A percentile compares a stretch with the other conserved stretches of the same genome.
phyloP scores from a whole-genome alignment of 2,888 invertebrate genomes.

The Sinelater perroti region DNA sequence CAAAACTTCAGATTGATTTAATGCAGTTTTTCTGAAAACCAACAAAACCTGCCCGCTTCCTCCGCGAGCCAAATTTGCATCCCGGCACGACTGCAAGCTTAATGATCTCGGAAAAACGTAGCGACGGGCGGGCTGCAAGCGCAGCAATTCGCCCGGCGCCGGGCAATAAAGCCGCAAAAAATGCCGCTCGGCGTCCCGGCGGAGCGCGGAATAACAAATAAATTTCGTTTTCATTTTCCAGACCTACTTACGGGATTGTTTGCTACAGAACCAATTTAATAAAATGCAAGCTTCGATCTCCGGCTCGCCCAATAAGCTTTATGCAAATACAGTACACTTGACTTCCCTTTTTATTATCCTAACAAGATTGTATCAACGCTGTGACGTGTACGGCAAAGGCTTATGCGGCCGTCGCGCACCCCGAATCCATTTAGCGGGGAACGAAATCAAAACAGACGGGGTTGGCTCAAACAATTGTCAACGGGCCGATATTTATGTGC shows the following conservation, averaged over 20 bases:
- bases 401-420: not conserved
- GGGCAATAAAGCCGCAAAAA: slow-evolving; percentile 12
- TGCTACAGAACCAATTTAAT: slow-evolving; percentile 34
- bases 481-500: too few relatives aligned
- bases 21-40: too few relatives aligned
- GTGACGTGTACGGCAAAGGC: slow-evolving; percentile 2
- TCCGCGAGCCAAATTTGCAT: too few relatives aligned
- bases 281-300: slow-evolving; percentile 31
- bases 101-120: too few relatives aligned
- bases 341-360: slow-evolving; percentile 27
- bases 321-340: slow-evolving; percentile 31
- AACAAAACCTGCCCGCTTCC: too few relatives aligned
- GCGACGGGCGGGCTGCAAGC: slow-evolving; percentile 5
- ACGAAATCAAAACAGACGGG: not conserved
- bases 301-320: slow-evolving; percentile 29
- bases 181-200: slow-evolving; percentile 16
- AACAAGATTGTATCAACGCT: slow-evolving; percentile 23
- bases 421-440: not conserved
- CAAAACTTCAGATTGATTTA: too few relatives aligned
- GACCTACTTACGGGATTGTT: slow-evolving; percentile 31
- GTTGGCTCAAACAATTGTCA: too few relatives aligned
- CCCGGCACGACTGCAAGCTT: too few relatives aligned
- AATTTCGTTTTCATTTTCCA: slow-evolving; percentile 32
- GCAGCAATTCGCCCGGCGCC: slow-evolving; percentile 4
- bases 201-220: slow-evolving; percentile 25